These are phyloP conservation scores for Phaenicophaeus curvirostris DNA, from an alignment of 2,797 vertebrate genomes.

Conservation along the genomic window DNA sequence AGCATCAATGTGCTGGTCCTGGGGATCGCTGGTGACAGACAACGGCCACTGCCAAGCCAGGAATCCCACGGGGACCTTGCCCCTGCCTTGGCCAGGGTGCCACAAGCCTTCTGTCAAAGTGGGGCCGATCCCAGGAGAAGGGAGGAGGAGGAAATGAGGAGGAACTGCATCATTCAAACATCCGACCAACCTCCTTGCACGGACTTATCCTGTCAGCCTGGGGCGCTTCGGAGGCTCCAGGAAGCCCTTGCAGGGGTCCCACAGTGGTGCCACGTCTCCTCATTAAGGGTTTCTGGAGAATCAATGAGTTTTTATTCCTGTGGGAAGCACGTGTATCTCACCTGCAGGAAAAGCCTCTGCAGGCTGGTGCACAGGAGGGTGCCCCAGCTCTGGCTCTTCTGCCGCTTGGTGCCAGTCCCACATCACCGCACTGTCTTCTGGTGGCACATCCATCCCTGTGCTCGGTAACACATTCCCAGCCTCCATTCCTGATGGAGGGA, in stretches of 20 bases:
- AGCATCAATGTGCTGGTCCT: not conserved
- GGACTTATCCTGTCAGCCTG: not conserved
- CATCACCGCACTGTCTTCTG: rapidly evolving
- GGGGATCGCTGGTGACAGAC: rapidly evolving
- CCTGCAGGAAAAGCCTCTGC: rapidly evolving
- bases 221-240: not conserved
- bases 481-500: rapidly evolving
- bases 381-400: not conserved
- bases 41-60: rapidly evolving
- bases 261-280: not conserved
- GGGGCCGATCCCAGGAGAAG: not conserved
- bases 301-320: not conserved
- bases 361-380: not conserved
- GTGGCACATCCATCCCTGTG: not conserved
- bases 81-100: not conserved
- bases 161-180: not conserved
- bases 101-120: rapidly evolving
- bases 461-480: rapidly evolving
- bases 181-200: rapidly evolving
- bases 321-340: not conserved
- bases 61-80: too few species aligned
- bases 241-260: not conserved
- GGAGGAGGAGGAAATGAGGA: not conserved
- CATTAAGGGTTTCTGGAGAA: not conserved
- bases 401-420: rapidly evolving